Percentiles rank a stretch among this genome's conserved stretches.
phyloP scores from a whole-genome alignment of 1,140 invertebrate species.

The Sipha flava region DNA sequence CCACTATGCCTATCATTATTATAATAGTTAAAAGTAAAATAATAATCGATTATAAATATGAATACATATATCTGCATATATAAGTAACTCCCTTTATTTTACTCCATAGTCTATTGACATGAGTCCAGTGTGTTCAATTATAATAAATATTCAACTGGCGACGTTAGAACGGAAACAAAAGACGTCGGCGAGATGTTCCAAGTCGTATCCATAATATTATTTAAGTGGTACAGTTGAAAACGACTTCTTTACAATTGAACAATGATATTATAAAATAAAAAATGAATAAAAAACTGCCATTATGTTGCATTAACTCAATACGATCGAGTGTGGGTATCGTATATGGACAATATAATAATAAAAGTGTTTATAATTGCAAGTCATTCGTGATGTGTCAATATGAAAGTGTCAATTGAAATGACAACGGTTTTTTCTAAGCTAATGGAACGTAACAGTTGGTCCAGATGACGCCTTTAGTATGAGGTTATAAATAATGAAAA shows the following conservation, averaged over 20 bases:
- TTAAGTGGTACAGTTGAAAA: constrained; percentile 30
- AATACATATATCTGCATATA: not conserved
- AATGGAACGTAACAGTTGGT: not conserved
- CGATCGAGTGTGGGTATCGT: not conserved
- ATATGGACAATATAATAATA: constrained; percentile 1
- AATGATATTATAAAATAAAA: constrained; percentile 22
- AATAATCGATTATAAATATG: constrained; percentile 2
- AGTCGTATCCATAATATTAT: constrained; percentile 14
- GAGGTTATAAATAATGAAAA: not conserved
- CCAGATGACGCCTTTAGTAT: not conserved
- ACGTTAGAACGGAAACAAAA: constrained; percentile 33
- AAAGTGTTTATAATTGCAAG: constrained; percentile 24
- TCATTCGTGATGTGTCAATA: constrained; percentile 22
- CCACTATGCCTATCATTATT: not conserved
- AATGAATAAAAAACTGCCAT: constrained; percentile 12
- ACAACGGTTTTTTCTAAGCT: constrained; percentile 6
- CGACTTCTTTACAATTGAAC: constrained; percentile 24
- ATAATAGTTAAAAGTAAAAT: not conserved
- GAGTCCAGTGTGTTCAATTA: constrained; percentile 14
- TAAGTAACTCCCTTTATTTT: not conserved
- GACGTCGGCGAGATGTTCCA: not conserved
- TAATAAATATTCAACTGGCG: constrained; percentile 21
- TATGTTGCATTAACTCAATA: constrained; percentile 1
- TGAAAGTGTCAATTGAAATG: constrained; percentile 19
- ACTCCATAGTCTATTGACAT: not conserved